A percentile compares a stretch with the other conserved stretches of the same genome.
These are phyloP conservation scores for Drosophila sulfurigaster DNA, from an alignment of 1,140 invertebrate genomes.

Conservation along the genomic window DNA sequence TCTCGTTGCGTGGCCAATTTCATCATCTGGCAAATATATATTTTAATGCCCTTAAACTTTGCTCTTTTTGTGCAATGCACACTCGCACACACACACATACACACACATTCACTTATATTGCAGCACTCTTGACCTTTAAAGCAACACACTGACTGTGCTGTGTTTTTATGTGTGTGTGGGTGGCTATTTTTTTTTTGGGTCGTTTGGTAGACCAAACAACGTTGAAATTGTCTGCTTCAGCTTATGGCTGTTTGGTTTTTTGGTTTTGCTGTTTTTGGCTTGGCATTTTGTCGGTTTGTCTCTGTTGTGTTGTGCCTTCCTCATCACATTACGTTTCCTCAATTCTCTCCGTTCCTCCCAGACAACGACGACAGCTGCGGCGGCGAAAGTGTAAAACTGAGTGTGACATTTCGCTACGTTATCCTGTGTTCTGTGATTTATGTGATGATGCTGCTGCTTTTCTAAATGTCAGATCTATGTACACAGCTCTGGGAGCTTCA, in stretches of 20 bases:
- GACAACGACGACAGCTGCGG: not conserved
- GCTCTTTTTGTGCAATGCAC: conserved; percentile 71
- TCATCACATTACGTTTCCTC: conserved; percentile 3
- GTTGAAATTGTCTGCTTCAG: conserved; percentile 62
- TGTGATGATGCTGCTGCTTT: conserved; percentile 48
- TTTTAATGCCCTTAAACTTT: conserved; percentile 83
- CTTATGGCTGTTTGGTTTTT: conserved; percentile 29
- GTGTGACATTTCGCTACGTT: conserved; percentile 69
- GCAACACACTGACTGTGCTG: conserved; percentile 37
- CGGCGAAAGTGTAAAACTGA: conserved; percentile 63
- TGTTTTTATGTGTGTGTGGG: conserved; percentile 27
- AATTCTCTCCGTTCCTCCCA: not conserved
- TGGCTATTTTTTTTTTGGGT: conserved; percentile 4
- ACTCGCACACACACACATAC: conserved; percentile 23
- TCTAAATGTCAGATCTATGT: conserved; percentile 46
- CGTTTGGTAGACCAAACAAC: conserved; percentile 29
- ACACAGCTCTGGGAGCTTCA: conserved; percentile 29
- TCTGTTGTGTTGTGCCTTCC: conserved; percentile 8
- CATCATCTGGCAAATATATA: conserved; percentile 71
- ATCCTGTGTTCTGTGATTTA: conserved; percentile 65
- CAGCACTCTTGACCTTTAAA: conserved; percentile 83
- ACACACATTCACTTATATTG: conserved; percentile 31
- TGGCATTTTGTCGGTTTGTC: conserved; percentile 41
- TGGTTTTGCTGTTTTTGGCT: conserved; percentile 28
- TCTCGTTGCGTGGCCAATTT: conserved; percentile 72